A percentile compares a stretch with the other conserved stretches of the same genome.
Conservation (phyloP, 2,797 vertebrate genomes). For the Siniperca undulata region DNA sequence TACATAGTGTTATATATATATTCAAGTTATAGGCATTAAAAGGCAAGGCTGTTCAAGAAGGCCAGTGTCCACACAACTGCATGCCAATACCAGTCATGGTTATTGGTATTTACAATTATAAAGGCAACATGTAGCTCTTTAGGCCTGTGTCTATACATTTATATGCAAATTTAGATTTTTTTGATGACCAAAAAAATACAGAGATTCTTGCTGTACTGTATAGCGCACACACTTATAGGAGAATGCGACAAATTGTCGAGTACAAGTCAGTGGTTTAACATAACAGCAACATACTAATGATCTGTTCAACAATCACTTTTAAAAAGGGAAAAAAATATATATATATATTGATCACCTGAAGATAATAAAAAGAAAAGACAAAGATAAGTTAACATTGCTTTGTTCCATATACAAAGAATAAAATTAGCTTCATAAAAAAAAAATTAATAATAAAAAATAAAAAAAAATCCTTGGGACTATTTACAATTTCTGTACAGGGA, state of each 20-base stretch:
- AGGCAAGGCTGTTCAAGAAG: neutral
- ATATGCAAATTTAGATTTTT: neutral
- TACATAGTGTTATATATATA: too few species aligned
- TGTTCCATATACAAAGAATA: slow-evolving; percentile 74
- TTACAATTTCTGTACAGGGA: slow-evolving; percentile 88
- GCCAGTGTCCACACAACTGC: neutral
- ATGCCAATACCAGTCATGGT: neutral
- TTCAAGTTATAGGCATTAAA: too few species aligned
- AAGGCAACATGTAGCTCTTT: neutral
- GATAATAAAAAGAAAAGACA: slow-evolving; percentile 54
- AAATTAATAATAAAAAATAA: slow-evolving; percentile 31
- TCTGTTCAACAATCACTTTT: slow-evolving; percentile 28
- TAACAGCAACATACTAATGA: slow-evolving; percentile 21
- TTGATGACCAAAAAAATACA: neutral
- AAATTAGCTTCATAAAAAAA: slow-evolving; percentile 43
- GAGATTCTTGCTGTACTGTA: slow-evolving; percentile 3
- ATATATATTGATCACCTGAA: slow-evolving; percentile 28
- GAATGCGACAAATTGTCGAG: slow-evolving; percentile 40
- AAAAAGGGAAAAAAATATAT: neutral
- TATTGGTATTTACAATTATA: neutral
- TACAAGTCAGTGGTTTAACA: slow-evolving; percentile 40
- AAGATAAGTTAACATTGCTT: slow-evolving; percentile 81
- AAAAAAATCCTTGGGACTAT: slow-evolving; percentile 75
- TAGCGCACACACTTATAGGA: slow-evolving; percentile 58
- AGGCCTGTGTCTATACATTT: neutral